Base-by-base conservation (phyloP, 1,140 invertebrate genomes). In the Pseudomyrmex flavicornis region DNA sequence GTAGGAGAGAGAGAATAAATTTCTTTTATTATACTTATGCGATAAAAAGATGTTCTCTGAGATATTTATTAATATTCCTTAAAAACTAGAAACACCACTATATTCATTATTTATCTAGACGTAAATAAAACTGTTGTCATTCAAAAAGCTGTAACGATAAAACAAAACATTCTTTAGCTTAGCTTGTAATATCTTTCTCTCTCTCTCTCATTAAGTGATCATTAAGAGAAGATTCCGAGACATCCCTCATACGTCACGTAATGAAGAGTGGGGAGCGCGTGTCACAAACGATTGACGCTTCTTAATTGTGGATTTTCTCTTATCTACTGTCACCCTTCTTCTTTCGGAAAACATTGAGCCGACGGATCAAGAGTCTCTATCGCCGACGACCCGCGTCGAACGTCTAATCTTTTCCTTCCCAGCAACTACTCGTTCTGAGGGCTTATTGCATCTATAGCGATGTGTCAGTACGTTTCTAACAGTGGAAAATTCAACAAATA, bases 261-360 rank as follows among this genome's bases (percentile, higher is more conserved):
- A 70, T n/a, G 7, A 50, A 22, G 65, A 80, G 70, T 22, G 44
- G 46, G 26, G 66, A 79, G 65, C 44, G 48, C 26, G 70, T 73
- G 76, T 82, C 76, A 54, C 84, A 26, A 52, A 5, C 87, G 91
- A 93, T 92, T 90, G 89, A 93, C 88, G 91, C 89, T 89, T 91
- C 91, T 94, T 93, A 94, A 94, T 94, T 93, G 90, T 87, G 88
- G 90, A 74, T 92, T 92, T 88, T 85, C 91, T 88, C 90, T 92
- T 94, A 93, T 93, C 93, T 93, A 91, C 92, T 93, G 93, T 94
- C 93, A 93, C 93, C 90, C 91, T 91, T 89, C 88, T 87, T 59
- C 65, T 76, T 65, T 83, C 63, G 63, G 54, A 50, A 35, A 46
- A 63, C 86, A 82, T 88, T 90, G 92, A 90, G 89, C 91, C 80